Percentiles rank a stretch among this genome's conserved stretches.
Evolutionary conservation across 2,113 vertebrate genomes (phyloP).

Genomic region (Oceanodroma tethys): DNA sequence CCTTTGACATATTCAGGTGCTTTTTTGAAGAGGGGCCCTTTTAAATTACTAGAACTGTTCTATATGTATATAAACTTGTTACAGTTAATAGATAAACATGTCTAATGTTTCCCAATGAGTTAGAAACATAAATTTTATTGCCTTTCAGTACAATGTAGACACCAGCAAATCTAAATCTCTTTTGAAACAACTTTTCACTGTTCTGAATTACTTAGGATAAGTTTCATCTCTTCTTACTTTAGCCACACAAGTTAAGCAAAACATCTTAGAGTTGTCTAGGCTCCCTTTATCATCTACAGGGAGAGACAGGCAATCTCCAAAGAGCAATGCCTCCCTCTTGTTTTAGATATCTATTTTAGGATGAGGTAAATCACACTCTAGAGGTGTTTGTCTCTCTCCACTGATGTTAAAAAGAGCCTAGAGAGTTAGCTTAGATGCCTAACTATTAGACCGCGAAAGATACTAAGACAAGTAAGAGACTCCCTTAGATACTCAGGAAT

Average conservation of each 20-base stretch:
- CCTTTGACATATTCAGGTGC: background rate
- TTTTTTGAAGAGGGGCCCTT: background rate
- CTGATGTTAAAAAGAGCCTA: background rate
- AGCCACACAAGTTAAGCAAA: background rate
- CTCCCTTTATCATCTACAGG: background rate
- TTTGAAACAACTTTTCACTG: background rate
- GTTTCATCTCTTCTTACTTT: background rate
- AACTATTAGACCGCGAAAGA: background rate
- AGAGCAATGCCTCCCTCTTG: background rate
- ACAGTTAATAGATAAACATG: background rate
- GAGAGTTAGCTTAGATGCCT: background rate
- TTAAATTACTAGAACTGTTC: background rate
- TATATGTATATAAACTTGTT: background rate
- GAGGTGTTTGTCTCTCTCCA: background rate
- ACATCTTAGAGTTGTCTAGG: background rate
- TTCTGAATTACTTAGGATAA: background rate
- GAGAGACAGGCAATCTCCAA: background rate
- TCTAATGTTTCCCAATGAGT: background rate
- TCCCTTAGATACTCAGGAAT: background rate
- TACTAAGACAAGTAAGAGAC: background rate
- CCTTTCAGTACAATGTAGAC: background rate
- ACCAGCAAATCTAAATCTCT: background rate
- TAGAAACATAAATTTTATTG: background rate
- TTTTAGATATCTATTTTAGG: slow-evolving; percentile 14
- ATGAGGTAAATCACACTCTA: background rate